These are phyloP conservation scores for Psophia crepitans DNA, from an alignment of 2,113 vertebrate species.

Conservation along the genomic window DNA sequence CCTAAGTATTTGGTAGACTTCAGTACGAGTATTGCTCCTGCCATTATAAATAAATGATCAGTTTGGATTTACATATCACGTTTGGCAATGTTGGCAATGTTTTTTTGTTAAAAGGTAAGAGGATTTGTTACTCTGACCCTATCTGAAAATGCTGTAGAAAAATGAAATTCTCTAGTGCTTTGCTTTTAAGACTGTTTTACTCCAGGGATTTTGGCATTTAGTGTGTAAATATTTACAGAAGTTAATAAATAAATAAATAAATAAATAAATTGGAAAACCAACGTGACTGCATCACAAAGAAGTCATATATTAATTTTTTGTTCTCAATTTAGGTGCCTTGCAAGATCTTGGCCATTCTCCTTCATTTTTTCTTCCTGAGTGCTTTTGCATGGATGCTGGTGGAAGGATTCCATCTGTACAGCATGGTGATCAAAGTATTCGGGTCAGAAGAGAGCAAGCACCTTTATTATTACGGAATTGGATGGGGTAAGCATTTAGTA, in stretches of 20 bases:
- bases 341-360: conserved; percentile 86
- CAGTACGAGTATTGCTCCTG: not conserved
- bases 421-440: conserved; percentile 95
- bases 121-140: not conserved
- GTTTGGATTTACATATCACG: not conserved
- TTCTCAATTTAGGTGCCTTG: conserved; percentile 80
- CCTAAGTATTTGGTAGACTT: not conserved
- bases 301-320: not conserved
- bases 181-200: not conserved
- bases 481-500: conserved; percentile 84
- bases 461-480: conserved; percentile 89
- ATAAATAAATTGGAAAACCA: not conserved
- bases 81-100: not conserved
- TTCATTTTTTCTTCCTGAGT: conserved; percentile 96
- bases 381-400: conserved; percentile 97
- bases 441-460: conserved; percentile 94
- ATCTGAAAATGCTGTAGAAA: not conserved
- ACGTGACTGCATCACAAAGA: not conserved
- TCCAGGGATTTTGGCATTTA: not conserved
- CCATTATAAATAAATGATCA: not conserved
- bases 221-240: not conserved
- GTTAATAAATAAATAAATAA: not conserved
- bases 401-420: conserved; percentile 95
- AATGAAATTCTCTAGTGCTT: not conserved
- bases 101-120: not conserved